A percentile compares a stretch with the other conserved stretches of the same genome.
phyloP scores from a whole-genome alignment of 1,140 invertebrate genomes.

The Doryteuthis pealeii region DNA sequence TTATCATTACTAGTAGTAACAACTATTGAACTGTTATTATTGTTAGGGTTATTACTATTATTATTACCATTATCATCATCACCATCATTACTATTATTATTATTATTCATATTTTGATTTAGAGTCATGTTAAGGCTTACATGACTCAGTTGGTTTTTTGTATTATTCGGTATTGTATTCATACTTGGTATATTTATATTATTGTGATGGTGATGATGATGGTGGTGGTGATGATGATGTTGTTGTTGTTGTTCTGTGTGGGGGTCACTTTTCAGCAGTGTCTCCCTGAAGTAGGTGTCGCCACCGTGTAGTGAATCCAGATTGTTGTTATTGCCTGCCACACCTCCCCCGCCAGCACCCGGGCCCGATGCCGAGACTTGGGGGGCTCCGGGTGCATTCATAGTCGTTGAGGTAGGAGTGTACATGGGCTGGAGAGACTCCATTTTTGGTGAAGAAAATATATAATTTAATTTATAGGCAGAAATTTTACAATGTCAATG shows the following conservation, averaged over 20 bases:
- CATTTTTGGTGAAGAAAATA: neutral
- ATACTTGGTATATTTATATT: neutral
- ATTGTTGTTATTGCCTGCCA: neutral
- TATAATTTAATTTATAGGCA: too few species aligned
- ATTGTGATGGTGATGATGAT: neutral
- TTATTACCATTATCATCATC: neutral
- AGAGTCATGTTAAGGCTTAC: neutral
- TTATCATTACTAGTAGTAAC: neutral
- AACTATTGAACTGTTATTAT: neutral
- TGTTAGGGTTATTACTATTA: neutral
- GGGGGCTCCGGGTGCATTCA: neutral
- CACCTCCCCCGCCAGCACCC: neutral
- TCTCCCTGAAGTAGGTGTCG: too few species aligned
- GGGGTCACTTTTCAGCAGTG: too few species aligned
- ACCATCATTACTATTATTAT: neutral
- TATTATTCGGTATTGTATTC: neutral
- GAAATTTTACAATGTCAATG: too few species aligned
- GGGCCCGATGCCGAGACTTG: neutral
- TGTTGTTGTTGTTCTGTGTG: neutral
- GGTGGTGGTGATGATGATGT: neutral
- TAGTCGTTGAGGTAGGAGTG: neutral
- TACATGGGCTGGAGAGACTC: neutral
- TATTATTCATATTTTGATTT: neutral
- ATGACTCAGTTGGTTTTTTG: neutral
- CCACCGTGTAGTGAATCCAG: too few species aligned